A percentile compares a stretch with the other conserved stretches of the same genome.
phyloP scores from a whole-genome alignment of 2,888 invertebrate species.

The Archips xylosteana region DNA sequence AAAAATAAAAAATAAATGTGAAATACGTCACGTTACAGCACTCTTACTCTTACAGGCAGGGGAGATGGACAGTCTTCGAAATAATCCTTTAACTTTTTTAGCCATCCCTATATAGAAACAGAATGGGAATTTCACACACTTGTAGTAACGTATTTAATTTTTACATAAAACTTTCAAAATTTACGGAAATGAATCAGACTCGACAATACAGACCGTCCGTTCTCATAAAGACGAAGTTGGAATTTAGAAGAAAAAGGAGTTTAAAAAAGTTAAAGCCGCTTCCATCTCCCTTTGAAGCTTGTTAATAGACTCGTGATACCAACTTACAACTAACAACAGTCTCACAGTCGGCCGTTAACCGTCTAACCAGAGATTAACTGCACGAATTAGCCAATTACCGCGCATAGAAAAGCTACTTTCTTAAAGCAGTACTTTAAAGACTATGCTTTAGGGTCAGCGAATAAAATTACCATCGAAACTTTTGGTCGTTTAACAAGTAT shows the following conservation, averaged over 20 bases:
- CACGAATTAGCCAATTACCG: neutral
- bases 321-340: slow-evolving; percentile 38
- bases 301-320: slow-evolving; percentile 24
- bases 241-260: too few relatives aligned
- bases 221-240: too few relatives aligned
- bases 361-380: neutral
- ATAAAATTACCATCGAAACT: neutral
- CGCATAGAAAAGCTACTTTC: neutral
- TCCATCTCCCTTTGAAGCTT: slow-evolving; percentile 27
- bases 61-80: slow-evolving; percentile 3
- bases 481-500: too few relatives aligned
- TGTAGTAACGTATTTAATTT: too few relatives aligned
- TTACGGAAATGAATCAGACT: too few relatives aligned
- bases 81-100: neutral
- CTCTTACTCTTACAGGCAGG: slow-evolving; percentile 6
- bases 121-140: too few relatives aligned
- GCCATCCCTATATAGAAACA: too few relatives aligned
- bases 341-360: slow-evolving; percentile 21
- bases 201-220: too few relatives aligned
- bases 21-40: slow-evolving; percentile 15
- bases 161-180: too few relatives aligned
- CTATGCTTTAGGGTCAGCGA: neutral
- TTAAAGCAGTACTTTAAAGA: too few relatives aligned
- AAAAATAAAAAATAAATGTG: slow-evolving; percentile 43
- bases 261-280: neutral